Base-by-base conservation (phyloP, 2,888 invertebrate genomes). In the Chalcosyrphus nemorum region DNA sequence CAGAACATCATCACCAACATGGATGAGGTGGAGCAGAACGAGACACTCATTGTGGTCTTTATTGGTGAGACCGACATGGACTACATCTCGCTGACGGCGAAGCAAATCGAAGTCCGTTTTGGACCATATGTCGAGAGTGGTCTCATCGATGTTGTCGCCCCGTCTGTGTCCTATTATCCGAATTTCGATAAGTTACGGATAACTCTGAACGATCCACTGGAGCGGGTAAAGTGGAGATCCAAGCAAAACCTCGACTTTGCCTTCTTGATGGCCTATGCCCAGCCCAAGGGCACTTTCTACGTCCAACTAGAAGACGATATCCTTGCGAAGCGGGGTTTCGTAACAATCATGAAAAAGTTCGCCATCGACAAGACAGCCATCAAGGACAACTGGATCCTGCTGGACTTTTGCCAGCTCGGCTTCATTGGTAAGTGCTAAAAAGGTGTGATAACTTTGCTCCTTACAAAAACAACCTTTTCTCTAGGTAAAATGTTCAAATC, bases 291-390 rank as follows among this genome's bases (percentile, higher is more conserved):
- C 41, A 95, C 95, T 0, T 98, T 96, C 91, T 99, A 98, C 90
- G 94, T 98, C 15, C 96, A 98, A 93, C 92, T 99, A 6, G 98
- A 99, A 91, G 98, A 99, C 89, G 98, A 99, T 89, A 96, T 99
- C 63, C 92, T 98, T 32, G 96, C 98, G 0, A 97, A 97, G 89
- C 94, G 94, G 0, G 94, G 96, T 78, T 98, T 96, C 89, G 94
- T 97, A 88, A 94, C 94, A 65, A 96, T 96, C 72, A 97, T 97
- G 95, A 96, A 96, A 90, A 94, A 94, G 76, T 96, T 95, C 90
- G 96, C 97, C 11, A 92, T 95, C 6, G 95, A 95, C 89, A 96
- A 95, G 90, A 95, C 95, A 61, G 93, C 94, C 17, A 77, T 89
- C 29, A 95, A 95, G 87, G 92, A 96, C 21, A 87, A 89, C 9